Conservation (phyloP, 2,888 invertebrate genomes). For the Hartigia nigra region DNA sequence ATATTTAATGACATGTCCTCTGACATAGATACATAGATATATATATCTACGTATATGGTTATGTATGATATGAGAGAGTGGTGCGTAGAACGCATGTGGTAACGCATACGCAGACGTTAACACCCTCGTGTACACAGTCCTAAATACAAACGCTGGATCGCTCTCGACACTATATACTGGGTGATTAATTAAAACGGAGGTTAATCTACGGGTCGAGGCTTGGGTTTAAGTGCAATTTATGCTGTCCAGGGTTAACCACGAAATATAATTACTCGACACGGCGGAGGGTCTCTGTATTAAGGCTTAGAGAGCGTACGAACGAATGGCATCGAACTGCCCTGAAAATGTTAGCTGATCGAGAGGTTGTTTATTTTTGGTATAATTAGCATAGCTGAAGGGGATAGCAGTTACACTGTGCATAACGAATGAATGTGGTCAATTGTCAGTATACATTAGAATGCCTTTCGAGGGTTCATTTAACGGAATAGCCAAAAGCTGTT, state of each 20-base stretch:
- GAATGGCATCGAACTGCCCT: neutral
- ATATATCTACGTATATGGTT: too few species aligned
- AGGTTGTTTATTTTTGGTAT: neutral
- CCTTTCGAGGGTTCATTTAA: neutral
- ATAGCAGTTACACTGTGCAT: neutral
- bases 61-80: neutral
- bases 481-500: neutral
- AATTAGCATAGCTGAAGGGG: neutral
- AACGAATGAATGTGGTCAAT: neutral
- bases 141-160: conserved; percentile 2
- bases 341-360: neutral
- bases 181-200: conserved; percentile 60
- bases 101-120: neutral
- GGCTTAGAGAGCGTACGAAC: neutral
- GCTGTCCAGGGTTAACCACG: conserved; percentile 49
- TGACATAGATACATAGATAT: neutral
- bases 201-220: conserved; percentile 55
- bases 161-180: conserved; percentile 26
- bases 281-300: neutral
- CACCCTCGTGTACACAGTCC: conserved; percentile 18
- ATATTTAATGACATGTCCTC: neutral
- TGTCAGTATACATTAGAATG: neutral
- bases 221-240: conserved; percentile 50
- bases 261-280: conserved; percentile 22
- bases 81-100: neutral